Base-by-base conservation (phyloP, 2,113 vertebrate species). In the Thymallus thymallus region DNA sequence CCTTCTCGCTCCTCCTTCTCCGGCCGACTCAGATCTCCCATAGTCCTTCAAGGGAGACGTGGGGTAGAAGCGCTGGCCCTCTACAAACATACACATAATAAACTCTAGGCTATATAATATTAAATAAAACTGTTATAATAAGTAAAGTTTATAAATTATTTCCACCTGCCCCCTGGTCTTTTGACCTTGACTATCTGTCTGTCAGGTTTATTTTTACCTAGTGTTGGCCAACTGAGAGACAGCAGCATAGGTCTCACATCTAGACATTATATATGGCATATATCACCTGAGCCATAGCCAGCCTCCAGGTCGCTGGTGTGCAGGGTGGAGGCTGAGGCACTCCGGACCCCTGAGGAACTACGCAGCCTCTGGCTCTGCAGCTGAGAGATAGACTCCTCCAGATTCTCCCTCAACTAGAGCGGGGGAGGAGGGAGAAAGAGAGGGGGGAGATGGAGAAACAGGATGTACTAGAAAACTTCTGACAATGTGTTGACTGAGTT, bases 381-480 rank as follows among this genome's bases (percentile, higher is more conserved):
- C 1, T 98, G 94, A 73, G 87, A 92, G 80, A 98, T 90, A 1
- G 97, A 98, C 26, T 97, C 94, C 82, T 97, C 94, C 86, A 98
- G 88, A 71, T 92, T 94, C 80, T 95, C 96, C 88, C 93, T 95
- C 68, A 99, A 92, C 97, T 99, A 84, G 20, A 55, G 12, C 6
- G 16, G 4, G 23, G 23, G 24, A 69, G 46, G 26, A 26, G 26
- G 24, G 68, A 5, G 26, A 4, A n/a, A 32, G 29, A 7, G 13
- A 14, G 18, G 64, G 30, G 29, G 26, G 30, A n/a, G 64, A 66
- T 7, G 30, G 64, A n/a, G 9, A 24, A 23, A 24, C 58, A 65
- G 61, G 10, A 30, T 6, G 10, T 64, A 6, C 48, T 51, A 18
- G 48, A 16, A 16, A 18, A 51, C 48, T 51, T 51, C 35, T 41